These are phyloP conservation scores for Silurus lanzhouensis DNA, from an alignment of 2,797 vertebrate genomes.

Conservation along the genomic window DNA sequence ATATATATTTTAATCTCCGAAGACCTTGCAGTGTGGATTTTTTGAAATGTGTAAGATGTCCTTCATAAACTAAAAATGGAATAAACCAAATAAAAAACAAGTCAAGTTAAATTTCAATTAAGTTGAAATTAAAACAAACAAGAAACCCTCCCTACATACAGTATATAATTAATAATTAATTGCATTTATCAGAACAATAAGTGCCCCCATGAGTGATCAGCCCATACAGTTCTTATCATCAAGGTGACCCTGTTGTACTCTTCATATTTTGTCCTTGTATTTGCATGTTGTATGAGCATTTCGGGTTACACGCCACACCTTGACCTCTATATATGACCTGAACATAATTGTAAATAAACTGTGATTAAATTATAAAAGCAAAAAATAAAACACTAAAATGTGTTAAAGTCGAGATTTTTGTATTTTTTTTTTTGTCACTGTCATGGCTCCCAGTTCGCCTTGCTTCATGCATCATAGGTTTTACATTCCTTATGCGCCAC, in stretches of 20 bases:
- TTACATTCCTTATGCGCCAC: conserved; percentile 45
- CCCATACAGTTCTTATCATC: neutral
- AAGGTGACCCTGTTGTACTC: conserved; percentile 32
- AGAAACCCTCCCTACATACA: too few species aligned
- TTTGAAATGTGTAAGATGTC: neutral
- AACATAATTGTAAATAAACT: neutral
- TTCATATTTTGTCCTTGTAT: neutral
- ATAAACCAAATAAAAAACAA: too few species aligned
- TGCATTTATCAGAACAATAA: neutral
- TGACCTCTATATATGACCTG: neutral
- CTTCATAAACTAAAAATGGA: neutral
- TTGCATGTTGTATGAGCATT: conserved; percentile 6
- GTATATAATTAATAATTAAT: neutral
- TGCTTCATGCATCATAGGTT: conserved; percentile 5
- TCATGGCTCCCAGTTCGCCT: conserved; percentile 52
- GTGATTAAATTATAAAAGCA: neutral
- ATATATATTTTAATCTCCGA: neutral
- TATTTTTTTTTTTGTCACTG: neutral
- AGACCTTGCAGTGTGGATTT: neutral
- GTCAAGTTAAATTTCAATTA: too few species aligned
- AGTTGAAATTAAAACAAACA: too few species aligned
- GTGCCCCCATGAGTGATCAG: neutral
- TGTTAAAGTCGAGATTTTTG: neutral
- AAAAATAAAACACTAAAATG: conserved; percentile 51
- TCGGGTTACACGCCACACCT: neutral